Evolutionary conservation across 2,888 invertebrate genomes (phyloP), one percentile per base, ranked within the genome.

Genomic region (Calameuta idolon): DNA sequence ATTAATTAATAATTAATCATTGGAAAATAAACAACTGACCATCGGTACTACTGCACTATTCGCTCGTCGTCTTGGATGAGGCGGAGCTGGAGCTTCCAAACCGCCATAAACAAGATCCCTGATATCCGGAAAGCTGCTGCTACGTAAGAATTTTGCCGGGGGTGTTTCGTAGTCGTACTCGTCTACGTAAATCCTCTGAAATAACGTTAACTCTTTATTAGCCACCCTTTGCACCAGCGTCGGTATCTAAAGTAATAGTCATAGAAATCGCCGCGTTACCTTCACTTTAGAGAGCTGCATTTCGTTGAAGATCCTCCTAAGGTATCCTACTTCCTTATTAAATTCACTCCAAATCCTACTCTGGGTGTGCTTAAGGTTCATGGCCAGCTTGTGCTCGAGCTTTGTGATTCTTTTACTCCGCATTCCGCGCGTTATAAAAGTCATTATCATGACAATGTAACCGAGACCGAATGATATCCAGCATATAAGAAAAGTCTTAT

Each of bases 401-500:
- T 93, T 93, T 69, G 94, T 94, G 77, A 97, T 93, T 85, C 94
- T 93, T 89, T 97, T 96, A 84, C 96, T 96, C 76, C 94, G 93
- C 94, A 96, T 94, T 5, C 95, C 96, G 79, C 95, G 94, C 0
- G 96, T 95, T 83, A 97, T 96, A 88, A 97, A 97, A 1, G 96
- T 96, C 84, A 97, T 94, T 74, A 97, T 94, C 98, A 98, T 98
- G 34, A 97, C 95, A 73, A 97, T 94, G 91, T 98, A 98, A 0
- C 98, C 98, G 81, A 98, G 93, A 0, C 98, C 98, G 87, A 97
- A 97, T 80, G 97, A 96, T 77, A 98, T 97, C 98, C 98, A 98
- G 35, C 96, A 91, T 55, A 98, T 94, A 0, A 98, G 93, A 85
- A 96, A 96, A 79, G 96, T 94, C 91, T 97, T 95, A 92, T 98